Base-by-base conservation (phyloP, 2,797 vertebrate genomes). In the Mormyrops attenuatus region DNA sequence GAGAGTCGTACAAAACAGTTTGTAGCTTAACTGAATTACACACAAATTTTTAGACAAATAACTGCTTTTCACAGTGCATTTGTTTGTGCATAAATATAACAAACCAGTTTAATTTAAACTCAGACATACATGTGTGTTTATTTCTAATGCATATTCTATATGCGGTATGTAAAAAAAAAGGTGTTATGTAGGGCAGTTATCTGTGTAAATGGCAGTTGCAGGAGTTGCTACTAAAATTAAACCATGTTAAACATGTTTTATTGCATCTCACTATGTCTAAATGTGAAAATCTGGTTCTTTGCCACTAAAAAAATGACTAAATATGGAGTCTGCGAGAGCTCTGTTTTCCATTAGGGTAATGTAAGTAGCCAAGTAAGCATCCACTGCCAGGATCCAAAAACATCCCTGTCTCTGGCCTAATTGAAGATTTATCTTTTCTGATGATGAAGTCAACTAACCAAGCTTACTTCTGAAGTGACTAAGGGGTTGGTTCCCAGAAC, bases 261-360 rank as follows among this genome's bases (percentile, higher is more conserved):
- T 87, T 88, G 60, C 88, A 34, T 38, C 88, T 90, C 90, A 66
- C 77, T 80, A 90, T 69, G 50, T 87, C 89, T 66, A 6, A 41
- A 92, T 91, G 90, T 92, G 90, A 93, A 91, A 92, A 91, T 34
- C 17, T 22, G 34, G 17, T 89, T 89, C 26, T 9, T 84, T 90
- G 90, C 90, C 90, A 91, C 73, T 91, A 53, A 92, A 41, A 89
- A 92, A 92, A 92, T 92, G 89, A 90, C 26, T 77, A 85, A 92
- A 60, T 44, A 63, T 60, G 69, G 55, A 1, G 5, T 88, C 90
- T 89, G 89, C 41, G 2, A 0, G 22, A 87, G 49, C 86, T 92
- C 94, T 95, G 94, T 92, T 96, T 95, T 93, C 90, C 90, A 95
- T 95, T 95, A 95, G 88, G 89, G 91, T 80, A 87, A 30, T 90